Evolutionary conservation across 1,140 invertebrate species (phyloP), one percentile per base, ranked within the genome.

Genomic region (Antheraea pernyi): DNA sequence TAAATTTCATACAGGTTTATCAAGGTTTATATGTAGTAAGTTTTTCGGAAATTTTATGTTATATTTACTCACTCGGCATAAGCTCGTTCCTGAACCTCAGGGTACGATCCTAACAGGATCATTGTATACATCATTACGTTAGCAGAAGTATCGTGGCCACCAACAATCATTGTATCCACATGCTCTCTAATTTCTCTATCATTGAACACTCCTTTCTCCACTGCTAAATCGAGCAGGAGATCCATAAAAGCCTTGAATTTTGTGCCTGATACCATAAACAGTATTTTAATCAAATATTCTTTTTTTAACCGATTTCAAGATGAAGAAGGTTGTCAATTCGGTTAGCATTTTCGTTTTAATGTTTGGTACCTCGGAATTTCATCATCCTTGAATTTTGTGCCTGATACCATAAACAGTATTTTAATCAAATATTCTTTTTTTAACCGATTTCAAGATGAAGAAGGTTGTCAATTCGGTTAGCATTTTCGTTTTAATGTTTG

Each of bases 241-340:
- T 91, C 88, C 78, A 90, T 72, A 61, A 91, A 89, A 0, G 88
- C 76, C 42, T 89, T 90, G 74, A 88, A 89, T 74, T 82, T 88
- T 7, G 70, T 74, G 13, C 82, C 86, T 89, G 68, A 3, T 77
- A 84, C 46, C 22, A 11, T 37, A 11, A 37, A 18, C n/a, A 0
- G n/a, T 61, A 11, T 61, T 61, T 19, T 36, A 11, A 8, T 22
- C 22, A 22, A 22, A 61, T 39, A 6, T 39, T 39, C 37, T 39
- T n/a, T n/a, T n/a, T n/a, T n/a, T n/a, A n/a, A n/a, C n/a, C n/a
- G n/a, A 30, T 30, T 30, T 30, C 22, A 30, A 30, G 4, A 30
- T 30, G 4, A 30, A 30, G 22, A 4, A 30, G 22, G 22, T 30
- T 30, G 4, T 30, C 22, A 4, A 30, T 30, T 30, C 22, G 4